Percentiles rank a stretch among this genome's conserved stretches.
phyloP scores from a whole-genome alignment of 2,797 vertebrate species.

The Euthynnus affinis region DNA sequence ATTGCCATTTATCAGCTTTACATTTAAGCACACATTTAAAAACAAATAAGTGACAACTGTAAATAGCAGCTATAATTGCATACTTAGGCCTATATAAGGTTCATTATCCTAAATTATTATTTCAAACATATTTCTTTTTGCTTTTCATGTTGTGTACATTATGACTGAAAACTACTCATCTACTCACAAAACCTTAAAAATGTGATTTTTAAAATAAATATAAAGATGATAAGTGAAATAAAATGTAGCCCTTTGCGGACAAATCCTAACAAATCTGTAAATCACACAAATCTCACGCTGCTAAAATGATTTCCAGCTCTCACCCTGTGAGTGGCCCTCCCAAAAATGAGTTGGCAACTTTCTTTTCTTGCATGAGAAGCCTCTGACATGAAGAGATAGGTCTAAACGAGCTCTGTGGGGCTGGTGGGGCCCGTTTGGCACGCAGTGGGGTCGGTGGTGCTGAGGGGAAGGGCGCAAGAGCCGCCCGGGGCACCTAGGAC shows the following conservation, averaged over 20 bases:
- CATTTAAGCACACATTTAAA: not conserved
- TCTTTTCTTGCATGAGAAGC: slow-evolving; percentile 51
- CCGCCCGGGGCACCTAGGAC: slow-evolving; percentile 84
- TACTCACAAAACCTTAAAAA: not conserved
- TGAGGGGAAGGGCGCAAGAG: slow-evolving; percentile 78
- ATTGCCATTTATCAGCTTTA: slow-evolving; percentile 7
- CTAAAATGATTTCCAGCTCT: slow-evolving; percentile 15
- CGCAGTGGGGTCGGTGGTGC: slow-evolving; percentile 73
- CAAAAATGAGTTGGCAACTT: slow-evolving; percentile 64
- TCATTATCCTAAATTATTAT: not conserved
- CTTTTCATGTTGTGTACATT: not conserved
- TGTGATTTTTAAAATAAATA: not conserved
- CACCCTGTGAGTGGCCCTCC: slow-evolving; percentile 19
- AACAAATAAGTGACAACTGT: not conserved
- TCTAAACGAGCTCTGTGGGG: slow-evolving; percentile 53
- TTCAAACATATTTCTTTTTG: not conserved
- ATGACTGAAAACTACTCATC: not conserved
- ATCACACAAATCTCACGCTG: slow-evolving; percentile 7
- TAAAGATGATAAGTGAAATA: not conserved
- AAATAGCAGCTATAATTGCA: not conserved
- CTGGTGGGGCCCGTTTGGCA: slow-evolving; percentile 78
- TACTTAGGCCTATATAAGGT: not conserved
- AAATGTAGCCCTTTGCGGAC: not conserved
- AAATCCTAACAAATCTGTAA: not conserved
- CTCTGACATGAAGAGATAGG: slow-evolving; percentile 46